Percentiles rank a stretch among this genome's conserved stretches.
Evolutionary conservation across 2,888 invertebrate genomes (phyloP).

Genomic region (Himalopsyche anomala): DNA sequence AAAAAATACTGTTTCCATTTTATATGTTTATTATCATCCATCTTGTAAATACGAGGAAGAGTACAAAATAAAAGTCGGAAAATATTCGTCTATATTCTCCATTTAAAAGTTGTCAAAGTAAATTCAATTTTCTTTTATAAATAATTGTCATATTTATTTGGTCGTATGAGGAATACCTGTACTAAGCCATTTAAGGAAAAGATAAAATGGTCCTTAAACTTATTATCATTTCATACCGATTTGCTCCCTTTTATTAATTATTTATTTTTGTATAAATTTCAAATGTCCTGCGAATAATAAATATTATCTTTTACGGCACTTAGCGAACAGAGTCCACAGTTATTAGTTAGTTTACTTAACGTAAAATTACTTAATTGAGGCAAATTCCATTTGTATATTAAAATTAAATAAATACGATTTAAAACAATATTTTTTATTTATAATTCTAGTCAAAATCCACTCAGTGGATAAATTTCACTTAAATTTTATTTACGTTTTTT

Average conservation of each 20-base stretch:
- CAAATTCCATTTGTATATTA: slow-evolving; percentile 43
- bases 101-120: slow-evolving; percentile 28
- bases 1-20: slow-evolving; percentile 38
- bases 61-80: slow-evolving; percentile 25
- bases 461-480: slow-evolving; percentile 61
- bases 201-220: slow-evolving; percentile 41
- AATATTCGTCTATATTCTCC: slow-evolving; percentile 16
- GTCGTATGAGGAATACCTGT: slow-evolving; percentile 38
- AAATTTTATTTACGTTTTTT: slow-evolving; percentile 57
- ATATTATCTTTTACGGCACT: slow-evolving; percentile 39
- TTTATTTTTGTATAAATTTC: slow-evolving; percentile 43
- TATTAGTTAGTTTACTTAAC: slow-evolving; percentile 42
- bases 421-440: slow-evolving; percentile 43
- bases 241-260: slow-evolving; percentile 43
- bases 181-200: slow-evolving; percentile 29
- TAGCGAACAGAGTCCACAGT: slow-evolving; percentile 41
- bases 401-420: slow-evolving; percentile 43
- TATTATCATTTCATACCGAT: slow-evolving; percentile 41
- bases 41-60: slow-evolving; percentile 42
- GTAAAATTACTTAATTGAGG: slow-evolving; percentile 42
- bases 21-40: neutral
- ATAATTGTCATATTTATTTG: slow-evolving; percentile 43
- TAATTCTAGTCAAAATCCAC: slow-evolving; percentile 56
- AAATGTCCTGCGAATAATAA: slow-evolving; percentile 37
- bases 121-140: slow-evolving; percentile 28